These are phyloP conservation scores for Phalacrocorax aristotelis DNA, from an alignment of 2,113 vertebrate genomes.

Conservation along the genomic window DNA sequence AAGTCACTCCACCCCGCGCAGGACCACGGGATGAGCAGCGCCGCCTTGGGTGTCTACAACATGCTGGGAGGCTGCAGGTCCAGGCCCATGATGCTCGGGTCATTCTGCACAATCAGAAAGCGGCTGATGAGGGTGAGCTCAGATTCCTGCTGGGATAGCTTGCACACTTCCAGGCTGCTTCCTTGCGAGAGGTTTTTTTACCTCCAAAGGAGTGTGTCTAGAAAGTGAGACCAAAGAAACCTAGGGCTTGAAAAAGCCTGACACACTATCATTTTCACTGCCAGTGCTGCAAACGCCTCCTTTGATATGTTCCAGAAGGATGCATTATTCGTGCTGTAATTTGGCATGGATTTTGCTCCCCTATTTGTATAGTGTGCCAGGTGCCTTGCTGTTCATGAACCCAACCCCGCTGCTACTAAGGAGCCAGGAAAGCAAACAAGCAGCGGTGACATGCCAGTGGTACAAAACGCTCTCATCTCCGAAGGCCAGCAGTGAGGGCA, in stretches of 20 bases:
- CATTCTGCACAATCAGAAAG: background rate
- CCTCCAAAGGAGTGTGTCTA: background rate
- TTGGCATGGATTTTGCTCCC: constrained; percentile 33
- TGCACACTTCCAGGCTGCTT: background rate
- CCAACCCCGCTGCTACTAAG: background rate
- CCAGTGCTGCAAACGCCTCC: background rate
- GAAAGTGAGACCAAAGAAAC: background rate
- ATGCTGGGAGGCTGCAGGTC: background rate
- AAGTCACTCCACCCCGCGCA: background rate
- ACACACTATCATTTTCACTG: constrained; percentile 16
- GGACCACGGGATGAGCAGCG: rapidly evolving
- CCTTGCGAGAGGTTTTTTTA: background rate
- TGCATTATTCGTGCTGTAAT: constrained; percentile 7
- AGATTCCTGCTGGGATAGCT: background rate
- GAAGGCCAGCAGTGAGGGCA: background rate
- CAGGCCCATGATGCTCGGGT: rapidly evolving
- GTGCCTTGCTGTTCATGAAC: constrained; percentile 37
- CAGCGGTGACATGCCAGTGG: background rate
- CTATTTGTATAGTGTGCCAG: constrained; percentile 14
- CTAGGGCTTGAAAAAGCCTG: background rate
- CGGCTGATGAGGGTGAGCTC: background rate
- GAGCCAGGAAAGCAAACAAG: constrained; percentile 43
- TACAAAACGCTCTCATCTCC: background rate
- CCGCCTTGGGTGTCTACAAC: background rate
- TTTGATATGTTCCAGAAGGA: background rate